Percentiles rank a stretch among this genome's conserved stretches.
phyloP scores from a whole-genome alignment of 2,797 vertebrate genomes.

The Gambelia wislizenii region DNA sequence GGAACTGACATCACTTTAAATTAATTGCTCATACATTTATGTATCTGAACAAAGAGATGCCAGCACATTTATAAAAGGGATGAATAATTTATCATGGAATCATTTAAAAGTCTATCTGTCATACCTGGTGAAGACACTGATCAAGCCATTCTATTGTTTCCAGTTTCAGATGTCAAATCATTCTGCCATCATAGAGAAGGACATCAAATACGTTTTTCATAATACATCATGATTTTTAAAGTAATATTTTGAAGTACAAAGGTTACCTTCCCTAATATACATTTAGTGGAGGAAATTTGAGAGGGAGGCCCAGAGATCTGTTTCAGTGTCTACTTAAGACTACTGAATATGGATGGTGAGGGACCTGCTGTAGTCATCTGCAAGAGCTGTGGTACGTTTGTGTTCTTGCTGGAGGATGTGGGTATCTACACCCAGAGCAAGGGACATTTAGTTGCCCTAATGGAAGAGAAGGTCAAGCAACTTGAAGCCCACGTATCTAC shows the following conservation, averaged over 20 bases:
- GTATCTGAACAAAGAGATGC: constrained; percentile 62
- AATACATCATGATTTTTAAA: constrained; percentile 11
- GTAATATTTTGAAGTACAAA: constrained; percentile 4
- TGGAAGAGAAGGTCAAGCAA: no score
- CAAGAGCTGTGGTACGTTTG: no score
- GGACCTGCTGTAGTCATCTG: no score
- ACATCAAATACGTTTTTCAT: constrained; percentile 30
- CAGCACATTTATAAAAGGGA: constrained; percentile 59
- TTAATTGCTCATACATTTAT: constrained; percentile 76
- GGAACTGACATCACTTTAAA: constrained; percentile 76
- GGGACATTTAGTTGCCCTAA: no score
- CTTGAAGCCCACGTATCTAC: no score
- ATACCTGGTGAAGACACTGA: constrained; percentile 59
- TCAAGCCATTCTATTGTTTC: constrained; percentile 60
- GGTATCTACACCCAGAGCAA: no score
- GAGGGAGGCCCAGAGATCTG: no score
- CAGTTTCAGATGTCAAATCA: background rate
- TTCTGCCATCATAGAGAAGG: constrained; percentile 26
- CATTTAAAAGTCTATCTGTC: constrained; percentile 57
- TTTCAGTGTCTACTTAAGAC: no score
- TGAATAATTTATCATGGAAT: constrained; percentile 74
- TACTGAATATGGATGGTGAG: no score
- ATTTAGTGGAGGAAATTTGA: no score
- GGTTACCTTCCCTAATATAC: constrained; percentile 8
- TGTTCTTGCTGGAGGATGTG: no score